phyloP scores from a whole-genome alignment of 2,113 vertebrate genomes.

The Protobothrops flavoviridis region DNA sequence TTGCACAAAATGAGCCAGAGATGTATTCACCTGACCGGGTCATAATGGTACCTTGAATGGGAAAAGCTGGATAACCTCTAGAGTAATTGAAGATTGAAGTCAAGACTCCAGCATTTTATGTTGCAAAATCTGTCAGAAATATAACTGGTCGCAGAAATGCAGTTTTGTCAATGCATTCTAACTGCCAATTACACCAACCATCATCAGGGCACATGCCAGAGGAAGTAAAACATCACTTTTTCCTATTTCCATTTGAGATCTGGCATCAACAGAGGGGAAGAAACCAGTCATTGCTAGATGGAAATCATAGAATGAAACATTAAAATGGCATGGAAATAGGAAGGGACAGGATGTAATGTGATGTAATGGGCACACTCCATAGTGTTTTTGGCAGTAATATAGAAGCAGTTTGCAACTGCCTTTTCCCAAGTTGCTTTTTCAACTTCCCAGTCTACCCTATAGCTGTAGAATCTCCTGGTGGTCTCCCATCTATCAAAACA shows the following conservation, averaged over 20 bases:
- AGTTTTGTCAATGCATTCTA: background rate
- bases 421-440: background rate
- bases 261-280: background rate
- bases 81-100: background rate
- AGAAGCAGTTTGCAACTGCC: background rate
- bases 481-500: background rate
- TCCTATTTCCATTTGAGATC: background rate
- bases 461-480: background rate
- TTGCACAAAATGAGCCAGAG: background rate
- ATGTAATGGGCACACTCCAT: background rate
- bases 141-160: background rate
- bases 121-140: background rate
- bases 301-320: background rate
- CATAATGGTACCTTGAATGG: background rate
- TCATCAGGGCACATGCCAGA: background rate
- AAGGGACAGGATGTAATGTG: background rate
- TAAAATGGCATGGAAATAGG: background rate
- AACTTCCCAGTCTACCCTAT: background rate
- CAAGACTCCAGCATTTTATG: background rate
- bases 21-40: background rate
- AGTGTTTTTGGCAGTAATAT: background rate
- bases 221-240: background rate
- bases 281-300: background rate
- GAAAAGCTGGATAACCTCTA: background rate
- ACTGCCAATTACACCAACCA: background rate